Evolutionary conservation across 2,113 vertebrate genomes (phyloP).

Genomic region (Perca flavescens): DNA sequence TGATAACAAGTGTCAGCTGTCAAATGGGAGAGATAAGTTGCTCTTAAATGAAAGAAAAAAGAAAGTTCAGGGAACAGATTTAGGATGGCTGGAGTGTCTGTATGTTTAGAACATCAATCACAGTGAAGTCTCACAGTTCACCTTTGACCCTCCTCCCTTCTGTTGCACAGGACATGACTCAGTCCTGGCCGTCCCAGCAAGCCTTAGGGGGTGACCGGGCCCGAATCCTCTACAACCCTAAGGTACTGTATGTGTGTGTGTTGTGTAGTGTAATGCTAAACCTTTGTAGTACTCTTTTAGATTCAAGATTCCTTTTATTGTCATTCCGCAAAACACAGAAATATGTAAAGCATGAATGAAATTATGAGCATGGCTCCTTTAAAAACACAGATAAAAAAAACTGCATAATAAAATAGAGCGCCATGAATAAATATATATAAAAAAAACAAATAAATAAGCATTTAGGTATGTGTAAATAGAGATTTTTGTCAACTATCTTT

Average conservation of each 20-base stretch:
- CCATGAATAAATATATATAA: too few relatives aligned
- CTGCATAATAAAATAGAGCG: too few relatives aligned
- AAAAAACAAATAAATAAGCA: too few relatives aligned
- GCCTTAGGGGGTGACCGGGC: slow-evolving; percentile 88
- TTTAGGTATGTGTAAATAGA: background rate
- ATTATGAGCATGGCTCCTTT: too few relatives aligned
- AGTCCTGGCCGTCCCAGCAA: slow-evolving; percentile 92
- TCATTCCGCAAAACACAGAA: too few relatives aligned
- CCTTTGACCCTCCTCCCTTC: slow-evolving; percentile 60
- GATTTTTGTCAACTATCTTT: background rate
- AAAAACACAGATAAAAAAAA: too few relatives aligned
- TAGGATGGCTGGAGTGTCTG: slow-evolving; percentile 5
- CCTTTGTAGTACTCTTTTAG: background rate
- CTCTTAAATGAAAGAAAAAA: slow-evolving; percentile 32
- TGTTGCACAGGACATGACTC: slow-evolving; percentile 92
- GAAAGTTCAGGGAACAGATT: slow-evolving; percentile 11
- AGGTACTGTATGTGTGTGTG: slow-evolving; percentile 81
- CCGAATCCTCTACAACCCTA: slow-evolving; percentile 89
- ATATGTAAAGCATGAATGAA: too few relatives aligned
- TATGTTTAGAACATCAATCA: slow-evolving; percentile 49
- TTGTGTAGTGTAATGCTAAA: background rate
- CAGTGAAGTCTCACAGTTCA: slow-evolving; percentile 52
- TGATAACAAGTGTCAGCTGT: slow-evolving; percentile 32
- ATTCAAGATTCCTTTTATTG: too few relatives aligned
- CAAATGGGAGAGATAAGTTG: background rate